phyloP scores from a whole-genome alignment of 2,888 invertebrate species.

The Cordilura impudica region DNA sequence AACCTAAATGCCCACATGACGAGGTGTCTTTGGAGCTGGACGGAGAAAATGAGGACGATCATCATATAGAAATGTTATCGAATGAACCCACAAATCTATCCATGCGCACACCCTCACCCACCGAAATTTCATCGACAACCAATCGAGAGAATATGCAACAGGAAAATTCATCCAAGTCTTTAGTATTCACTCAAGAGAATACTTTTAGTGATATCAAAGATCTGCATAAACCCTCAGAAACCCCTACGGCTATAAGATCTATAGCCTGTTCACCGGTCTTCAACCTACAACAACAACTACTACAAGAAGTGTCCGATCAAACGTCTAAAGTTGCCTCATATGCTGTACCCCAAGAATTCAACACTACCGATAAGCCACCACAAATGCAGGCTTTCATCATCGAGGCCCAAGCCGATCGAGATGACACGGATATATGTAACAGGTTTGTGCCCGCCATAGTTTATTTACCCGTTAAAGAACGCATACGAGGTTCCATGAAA shows the following conservation, averaged over 20 bases:
- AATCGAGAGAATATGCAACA: conserved; percentile 71
- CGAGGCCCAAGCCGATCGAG: conserved; percentile 79
- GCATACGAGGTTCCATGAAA: conserved; percentile 90
- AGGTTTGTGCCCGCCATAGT: conserved; percentile 94
- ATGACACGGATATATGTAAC: conserved; percentile 61
- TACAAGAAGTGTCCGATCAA: conserved; percentile 74
- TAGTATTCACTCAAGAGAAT: conserved; percentile 4
- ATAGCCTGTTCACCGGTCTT: conserved; percentile 67
- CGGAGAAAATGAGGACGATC: background rate
- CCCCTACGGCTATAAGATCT: background rate
- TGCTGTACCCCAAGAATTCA: conserved; percentile 80
- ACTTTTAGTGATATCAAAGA: conserved; percentile 12
- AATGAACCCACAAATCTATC: conserved; percentile 71
- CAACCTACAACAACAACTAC: conserved; percentile 57
- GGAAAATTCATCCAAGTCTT: conserved; percentile 50
- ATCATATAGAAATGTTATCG: conserved; percentile 16
- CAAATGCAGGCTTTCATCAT: conserved; percentile 96
- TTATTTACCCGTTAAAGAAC: conserved; percentile 94
- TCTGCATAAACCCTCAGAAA: conserved; percentile 19
- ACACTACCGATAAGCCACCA: conserved; percentile 68
- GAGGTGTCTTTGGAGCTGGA: conserved; percentile 2
- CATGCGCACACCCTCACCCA: conserved; percentile 59
- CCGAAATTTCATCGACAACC: conserved; percentile 46
- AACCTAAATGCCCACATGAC: background rate
- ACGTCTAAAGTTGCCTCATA: conserved; percentile 81